Evolutionary conservation across 1,140 invertebrate species (phyloP).

Genomic region (Maniola jurtina): DNA sequence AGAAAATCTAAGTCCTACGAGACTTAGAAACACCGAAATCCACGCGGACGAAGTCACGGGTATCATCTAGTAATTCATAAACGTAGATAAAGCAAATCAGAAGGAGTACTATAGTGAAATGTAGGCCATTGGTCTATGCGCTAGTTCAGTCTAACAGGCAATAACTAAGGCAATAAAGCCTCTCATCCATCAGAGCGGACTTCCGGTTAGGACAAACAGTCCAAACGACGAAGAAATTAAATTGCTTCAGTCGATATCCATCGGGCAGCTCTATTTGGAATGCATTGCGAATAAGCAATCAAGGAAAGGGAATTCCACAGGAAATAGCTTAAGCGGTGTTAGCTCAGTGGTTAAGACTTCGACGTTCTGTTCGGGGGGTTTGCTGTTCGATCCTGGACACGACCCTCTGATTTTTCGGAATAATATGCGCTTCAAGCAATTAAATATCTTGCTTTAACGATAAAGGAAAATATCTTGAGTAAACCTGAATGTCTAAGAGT

Average conservation of each 20-base stretch:
- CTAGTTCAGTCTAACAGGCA: conserved; percentile 19
- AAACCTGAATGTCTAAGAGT: no score
- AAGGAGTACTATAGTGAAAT: no score
- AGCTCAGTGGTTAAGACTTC: no score
- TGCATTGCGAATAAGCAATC: conserved; percentile 14
- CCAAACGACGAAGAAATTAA: conserved; percentile 23
- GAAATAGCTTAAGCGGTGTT: background rate
- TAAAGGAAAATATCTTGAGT: background rate
- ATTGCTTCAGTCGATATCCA: conserved; percentile 5
- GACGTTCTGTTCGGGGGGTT: no score
- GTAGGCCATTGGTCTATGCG: background rate
- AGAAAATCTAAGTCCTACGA: no score
- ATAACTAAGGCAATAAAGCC: conserved; percentile 36
- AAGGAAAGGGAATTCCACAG: conserved; percentile 9
- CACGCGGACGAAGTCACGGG: no score
- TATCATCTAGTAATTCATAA: no score
- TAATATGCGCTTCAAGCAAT: no score
- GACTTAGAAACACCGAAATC: no score
- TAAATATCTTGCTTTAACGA: background rate
- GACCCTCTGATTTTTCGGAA: background rate
- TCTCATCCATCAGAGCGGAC: conserved; percentile 31
- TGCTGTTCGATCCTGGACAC: background rate
- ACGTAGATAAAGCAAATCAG: no score
- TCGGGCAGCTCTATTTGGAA: conserved; percentile 15
- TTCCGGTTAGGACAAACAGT: conserved; percentile 21